Base-by-base conservation (phyloP, 2,113 vertebrate species). In the Pyxicephalus adspersus region DNA sequence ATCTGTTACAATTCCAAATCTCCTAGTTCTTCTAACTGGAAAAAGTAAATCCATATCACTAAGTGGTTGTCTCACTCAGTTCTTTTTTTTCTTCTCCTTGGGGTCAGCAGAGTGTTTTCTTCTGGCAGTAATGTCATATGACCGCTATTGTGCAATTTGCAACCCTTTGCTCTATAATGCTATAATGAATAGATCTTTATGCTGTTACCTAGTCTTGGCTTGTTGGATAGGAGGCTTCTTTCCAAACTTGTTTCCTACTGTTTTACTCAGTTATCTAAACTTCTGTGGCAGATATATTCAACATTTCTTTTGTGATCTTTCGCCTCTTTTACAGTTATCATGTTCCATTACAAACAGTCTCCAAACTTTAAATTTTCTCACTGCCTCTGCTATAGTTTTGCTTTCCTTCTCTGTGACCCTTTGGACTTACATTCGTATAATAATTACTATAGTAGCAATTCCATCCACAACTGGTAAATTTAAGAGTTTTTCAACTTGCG, bases 281-380 rank as follows among this genome's bases (percentile, higher is more conserved):
- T 71, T 80, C 18, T 80, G 77, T 61, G 77, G 29, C 8, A 60
- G 2, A 61, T 63, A 80, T 50, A 80, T 80, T 70, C 25, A 87
- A 29, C 71, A 57, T 58, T 84, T 85, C 26, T 85, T 85, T 71
- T 64, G 74, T 64, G 74, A 76, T 50, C 60, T 76, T 64, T 76
- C 60, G 13, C 74, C 74, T 64, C 19, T 87, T n/a, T 78, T 86
- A 29, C 84, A 84, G 22, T 64, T 82, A 51, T 79, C 83, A 38
- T 85, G 86, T 76, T 70, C 75, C 60, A 84, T 83, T 34, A 84
- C 25, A 79, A 57, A 11, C 0, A 67, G 16, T n/a, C 66, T 65
- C 52, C 72, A 23, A 22, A 64, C 83, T 50, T n/a, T 67, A 29
- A 54, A 67, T 22, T 70, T 80, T 29, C 31, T 71, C 25, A 28